Evolutionary conservation across 1,140 invertebrate species (phyloP), one percentile per base, ranked within the genome.

Genomic region (Cheumatopsyche charites): DNA sequence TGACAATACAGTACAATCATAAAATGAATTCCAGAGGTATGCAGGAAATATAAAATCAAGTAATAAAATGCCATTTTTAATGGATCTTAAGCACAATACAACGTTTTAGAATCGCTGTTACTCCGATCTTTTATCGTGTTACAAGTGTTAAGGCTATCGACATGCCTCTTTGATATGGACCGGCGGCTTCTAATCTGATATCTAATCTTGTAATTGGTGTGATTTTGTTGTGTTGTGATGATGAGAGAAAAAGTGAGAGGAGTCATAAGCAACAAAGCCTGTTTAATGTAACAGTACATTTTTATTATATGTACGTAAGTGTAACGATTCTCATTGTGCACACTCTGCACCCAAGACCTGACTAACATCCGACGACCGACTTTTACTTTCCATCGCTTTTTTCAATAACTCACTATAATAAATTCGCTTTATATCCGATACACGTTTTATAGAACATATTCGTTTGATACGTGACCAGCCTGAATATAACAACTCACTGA

Each of bases 181-280:
- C 67, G 55, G 55, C 47, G 43, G 1, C 47, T 58, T 62, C 61
- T 71, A 63, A 71, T 71, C 69, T 65, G 69, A 62, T 65, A 62
- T 63, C 62, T 71, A 52, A 71, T 71, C 69, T 52, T 71, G 69
- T 71, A 71, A 71, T 71, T 71, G 69, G 69, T 62, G 66, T 47
- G 49, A 45, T 55, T 52, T 43, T 45, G 45, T 21, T 13, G 42
- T 21, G 45, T 62, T 62, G 67, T 61, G 67, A 70, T 45, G 49
- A 70, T 58, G 67, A 69, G 55, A 61, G 23, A 36, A 69, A 58
- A 49, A 66, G 62, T 49, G 63, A 66, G 52, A 70, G 67, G 25
- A 62, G 58, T 29, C 7, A 15, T 17, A 45, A 45, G 23, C 43
- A 43, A 9, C 47, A 17, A 15, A 13, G 23, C 25, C 21, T 19